Base-by-base conservation (phyloP, 1,140 invertebrate genomes). In the Protaetia brevitarsis region DNA sequence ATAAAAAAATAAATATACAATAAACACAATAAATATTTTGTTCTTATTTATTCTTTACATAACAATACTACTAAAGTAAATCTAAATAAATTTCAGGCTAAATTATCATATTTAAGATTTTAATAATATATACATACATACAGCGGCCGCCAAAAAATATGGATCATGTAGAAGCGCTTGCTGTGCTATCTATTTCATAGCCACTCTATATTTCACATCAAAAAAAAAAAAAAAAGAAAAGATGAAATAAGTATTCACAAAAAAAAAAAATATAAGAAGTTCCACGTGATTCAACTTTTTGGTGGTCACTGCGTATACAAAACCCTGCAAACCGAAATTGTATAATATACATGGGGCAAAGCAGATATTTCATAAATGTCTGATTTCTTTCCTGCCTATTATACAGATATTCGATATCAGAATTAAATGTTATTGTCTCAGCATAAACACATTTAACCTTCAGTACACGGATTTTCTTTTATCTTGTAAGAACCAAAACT, bases 1-100 rank as follows among this genome's bases (percentile, higher is more conserved):
- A 51, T 51, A 51, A 10, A 51, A 51, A 51, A 51, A 51, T 51
- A 51, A 51, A 51, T 51, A 51, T 23, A 51, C 21, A 51, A 51
- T 51, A 51, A 51, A 51, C 13, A 51, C 26, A 51, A 51, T 51
- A 51, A 51, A 51, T 51, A 51, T 51, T 23, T 51, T 51, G 41
- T 51, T 51, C 41, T 51, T 51, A 51, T 51, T 23, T 10, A 23
- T 51, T 45, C 13, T 34, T 23, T 51, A 51, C 41, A 51, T 51
- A 51, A 41, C 37, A 41, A 51, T 51, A 51, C 41, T 51, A 51
- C 13, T 51, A 51, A 51, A n/a, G n/a, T 51, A 51, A 19, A 51
- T 51, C 19, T 23, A 51, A 51, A 51, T 23, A 51, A 19, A 51
- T 19, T 2, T 51, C 19, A 23, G 11, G 11, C 2, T 26, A 23